phyloP scores from a whole-genome alignment of 2,113 vertebrate species.

The Chaetodon trifascialis region DNA sequence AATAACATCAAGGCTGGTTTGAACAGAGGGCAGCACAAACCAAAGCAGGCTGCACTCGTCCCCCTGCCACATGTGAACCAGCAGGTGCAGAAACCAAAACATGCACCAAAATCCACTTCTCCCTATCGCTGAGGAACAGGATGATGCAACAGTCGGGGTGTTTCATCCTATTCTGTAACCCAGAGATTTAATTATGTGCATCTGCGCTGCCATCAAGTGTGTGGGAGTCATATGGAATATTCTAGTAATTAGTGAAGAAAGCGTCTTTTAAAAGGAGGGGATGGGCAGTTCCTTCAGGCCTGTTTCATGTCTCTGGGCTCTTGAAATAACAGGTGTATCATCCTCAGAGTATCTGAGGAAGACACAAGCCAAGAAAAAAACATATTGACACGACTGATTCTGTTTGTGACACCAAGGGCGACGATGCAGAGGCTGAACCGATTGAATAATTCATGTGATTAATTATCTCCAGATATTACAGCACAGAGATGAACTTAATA shows the following conservation, averaged over 20 bases:
- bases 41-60: slow-evolving; percentile 26
- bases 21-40: slow-evolving; percentile 42
- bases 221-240: slow-evolving; percentile 35
- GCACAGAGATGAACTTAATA: slow-evolving; percentile 16
- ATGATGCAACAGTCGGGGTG: slow-evolving; percentile 10
- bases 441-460: slow-evolving; percentile 57
- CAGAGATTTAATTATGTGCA: slow-evolving; percentile 27
- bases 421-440: slow-evolving; percentile 19
- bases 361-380: background rate
- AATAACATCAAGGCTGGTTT: slow-evolving; percentile 52
- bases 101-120: background rate
- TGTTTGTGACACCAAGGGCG: slow-evolving; percentile 29
- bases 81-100: background rate
- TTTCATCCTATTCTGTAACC: slow-evolving; percentile 1
- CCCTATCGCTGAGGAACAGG: background rate
- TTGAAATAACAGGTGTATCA: background rate
- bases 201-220: slow-evolving; percentile 9
- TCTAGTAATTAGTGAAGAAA: slow-evolving; percentile 18
- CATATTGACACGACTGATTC: slow-evolving; percentile 33
- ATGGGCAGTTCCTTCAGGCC: background rate
- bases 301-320: background rate
- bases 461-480: slow-evolving; percentile 46
- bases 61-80: background rate
- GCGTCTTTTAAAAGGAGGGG: background rate
- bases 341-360: background rate